Conservation (phyloP, 2,113 vertebrate species). For the Rynchops niger region DNA sequence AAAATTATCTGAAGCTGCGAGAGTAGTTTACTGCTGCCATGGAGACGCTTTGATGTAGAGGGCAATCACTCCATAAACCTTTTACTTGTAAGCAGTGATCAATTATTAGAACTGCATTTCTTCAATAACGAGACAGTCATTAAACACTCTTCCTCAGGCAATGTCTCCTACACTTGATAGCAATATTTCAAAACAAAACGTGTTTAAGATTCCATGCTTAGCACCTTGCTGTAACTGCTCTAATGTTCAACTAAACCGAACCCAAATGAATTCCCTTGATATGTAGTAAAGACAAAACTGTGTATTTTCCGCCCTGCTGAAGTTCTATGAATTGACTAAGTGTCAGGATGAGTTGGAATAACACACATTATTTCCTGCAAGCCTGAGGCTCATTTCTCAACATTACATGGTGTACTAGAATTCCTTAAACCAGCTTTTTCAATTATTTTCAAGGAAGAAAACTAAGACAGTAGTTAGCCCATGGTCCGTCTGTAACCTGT, state of each 20-base stretch:
- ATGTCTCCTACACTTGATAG: not conserved
- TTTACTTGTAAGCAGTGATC: not conserved
- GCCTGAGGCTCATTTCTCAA: not conserved
- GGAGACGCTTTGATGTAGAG: not conserved
- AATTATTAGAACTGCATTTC: not conserved
- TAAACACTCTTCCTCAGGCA: not conserved
- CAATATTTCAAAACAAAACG: not conserved
- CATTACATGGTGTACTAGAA: not conserved
- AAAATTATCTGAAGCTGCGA: not conserved
- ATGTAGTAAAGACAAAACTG: not conserved
- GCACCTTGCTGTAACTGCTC: not conserved
- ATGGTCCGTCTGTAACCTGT: not conserved
- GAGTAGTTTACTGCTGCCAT: not conserved
- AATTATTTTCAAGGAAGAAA: not conserved
- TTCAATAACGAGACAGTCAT: not conserved
- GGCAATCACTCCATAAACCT: not conserved
- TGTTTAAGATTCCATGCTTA: not conserved
- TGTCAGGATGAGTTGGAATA: not conserved
- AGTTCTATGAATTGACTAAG: not conserved
- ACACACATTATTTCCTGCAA: not conserved
- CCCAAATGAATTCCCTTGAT: not conserved
- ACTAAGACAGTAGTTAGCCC: not conserved
- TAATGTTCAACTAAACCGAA: not conserved
- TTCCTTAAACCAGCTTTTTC: not conserved
- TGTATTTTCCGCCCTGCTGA: not conserved